Evolutionary conservation across 2,888 invertebrate species (phyloP).

Genomic region (Thalpophila matura): DNA sequence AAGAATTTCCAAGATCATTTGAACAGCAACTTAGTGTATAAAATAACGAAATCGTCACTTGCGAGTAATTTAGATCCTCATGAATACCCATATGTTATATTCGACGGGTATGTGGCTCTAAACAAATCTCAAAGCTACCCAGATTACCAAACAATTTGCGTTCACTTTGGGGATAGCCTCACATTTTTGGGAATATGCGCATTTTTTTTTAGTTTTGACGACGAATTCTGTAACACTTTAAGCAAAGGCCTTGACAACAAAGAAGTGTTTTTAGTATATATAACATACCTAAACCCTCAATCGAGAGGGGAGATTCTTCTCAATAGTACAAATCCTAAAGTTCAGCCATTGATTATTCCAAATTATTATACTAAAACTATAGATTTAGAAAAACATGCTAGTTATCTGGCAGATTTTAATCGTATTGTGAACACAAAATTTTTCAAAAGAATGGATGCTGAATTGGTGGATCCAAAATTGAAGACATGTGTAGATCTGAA

Average conservation of each 20-base stretch:
- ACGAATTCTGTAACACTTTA: constrained; percentile 31
- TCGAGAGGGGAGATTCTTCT: constrained; percentile 87
- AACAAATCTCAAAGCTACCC: constrained; percentile 29
- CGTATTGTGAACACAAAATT: constrained; percentile 28
- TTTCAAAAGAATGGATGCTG: constrained; percentile 39
- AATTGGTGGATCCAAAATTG: constrained; percentile 34
- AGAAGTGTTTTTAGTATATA: constrained; percentile 48
- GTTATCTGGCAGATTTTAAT: constrained; percentile 46
- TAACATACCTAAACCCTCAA: constrained; percentile 76
- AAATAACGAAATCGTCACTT: constrained; percentile 31
- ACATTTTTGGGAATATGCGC: constrained; percentile 32
- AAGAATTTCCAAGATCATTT: constrained; percentile 85
- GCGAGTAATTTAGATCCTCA: constrained; percentile 15
- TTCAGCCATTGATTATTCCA: constrained; percentile 41
- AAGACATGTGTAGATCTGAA: constrained; percentile 23
- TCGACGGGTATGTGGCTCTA: constrained; percentile 40
- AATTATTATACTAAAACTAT: constrained; percentile 31
- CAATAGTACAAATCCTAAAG: constrained; percentile 25
- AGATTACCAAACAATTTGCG: constrained; percentile 29
- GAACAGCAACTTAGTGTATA: constrained; percentile 65
- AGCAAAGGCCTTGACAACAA: constrained; percentile 32
- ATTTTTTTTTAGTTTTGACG: constrained; percentile 22
- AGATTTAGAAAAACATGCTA: constrained; percentile 49
- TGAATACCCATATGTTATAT: constrained; percentile 15
- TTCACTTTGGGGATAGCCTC: constrained; percentile 23